phyloP scores from a whole-genome alignment of 1,140 invertebrate species.

The Ostrea edulis region DNA sequence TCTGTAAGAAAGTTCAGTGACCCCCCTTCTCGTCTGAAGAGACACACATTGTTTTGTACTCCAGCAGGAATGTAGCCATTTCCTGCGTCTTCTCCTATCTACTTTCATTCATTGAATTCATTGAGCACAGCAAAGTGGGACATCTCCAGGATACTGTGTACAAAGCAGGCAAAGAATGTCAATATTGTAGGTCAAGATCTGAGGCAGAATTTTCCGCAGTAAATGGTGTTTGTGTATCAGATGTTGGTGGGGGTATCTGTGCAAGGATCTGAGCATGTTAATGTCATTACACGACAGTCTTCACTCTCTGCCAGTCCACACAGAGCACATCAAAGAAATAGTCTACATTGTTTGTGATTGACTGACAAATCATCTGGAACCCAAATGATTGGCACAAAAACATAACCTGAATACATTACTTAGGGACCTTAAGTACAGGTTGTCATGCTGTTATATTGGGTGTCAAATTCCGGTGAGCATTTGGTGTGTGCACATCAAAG shows the following conservation, averaged over 20 bases:
- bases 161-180: background rate
- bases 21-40: background rate
- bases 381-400: background rate
- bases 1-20: background rate
- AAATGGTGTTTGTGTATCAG: background rate
- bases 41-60: background rate
- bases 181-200: background rate
- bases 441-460: too few species aligned
- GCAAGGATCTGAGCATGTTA: background rate
- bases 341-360: conserved; percentile 6
- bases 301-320: background rate
- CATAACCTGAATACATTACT: background rate
- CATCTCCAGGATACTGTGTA: background rate
- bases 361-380: background rate
- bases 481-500: too few species aligned
- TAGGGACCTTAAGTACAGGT: background rate
- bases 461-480: too few species aligned
- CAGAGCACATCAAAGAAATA: background rate
- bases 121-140: background rate
- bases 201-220: background rate
- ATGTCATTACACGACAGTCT: background rate
- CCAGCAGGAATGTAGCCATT: background rate
- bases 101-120: conserved; percentile 20
- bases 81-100: background rate
- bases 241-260: too few species aligned